Conservation (phyloP, 2,888 invertebrate species). For the Epicampocera succincta region DNA sequence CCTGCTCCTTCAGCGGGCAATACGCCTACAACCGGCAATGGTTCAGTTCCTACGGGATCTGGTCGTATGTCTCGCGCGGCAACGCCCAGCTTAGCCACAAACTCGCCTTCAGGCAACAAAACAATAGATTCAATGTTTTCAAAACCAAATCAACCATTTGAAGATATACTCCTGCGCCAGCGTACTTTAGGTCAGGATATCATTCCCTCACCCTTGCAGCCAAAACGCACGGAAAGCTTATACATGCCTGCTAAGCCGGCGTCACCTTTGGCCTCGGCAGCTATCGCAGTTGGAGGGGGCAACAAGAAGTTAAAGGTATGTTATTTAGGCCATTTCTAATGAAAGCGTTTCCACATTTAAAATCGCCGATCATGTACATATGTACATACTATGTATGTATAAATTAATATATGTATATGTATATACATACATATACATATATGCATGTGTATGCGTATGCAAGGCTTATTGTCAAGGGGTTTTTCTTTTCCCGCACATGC, state of each 20-base stretch:
- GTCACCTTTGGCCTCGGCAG: conserved; percentile 81
- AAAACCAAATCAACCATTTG: conserved; percentile 86
- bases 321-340: neutral
- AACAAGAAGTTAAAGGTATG: conserved; percentile 81
- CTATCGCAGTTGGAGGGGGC: conserved; percentile 81
- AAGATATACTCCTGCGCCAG: conserved; percentile 91
- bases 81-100: conserved; percentile 82
- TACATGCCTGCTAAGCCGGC: conserved; percentile 86
- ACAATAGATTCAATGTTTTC: conserved; percentile 81
- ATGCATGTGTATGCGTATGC: neutral
- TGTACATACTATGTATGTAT: neutral
- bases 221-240: conserved; percentile 94
- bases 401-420: too few species aligned
- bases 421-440: neutral
- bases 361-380: too few species aligned
- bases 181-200: conserved; percentile 93
- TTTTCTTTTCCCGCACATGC: too few species aligned
- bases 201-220: conserved; percentile 92
- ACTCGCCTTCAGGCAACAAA: conserved; percentile 77
- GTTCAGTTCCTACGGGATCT: conserved; percentile 84
- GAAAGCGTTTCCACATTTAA: too few species aligned
- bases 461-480: too few species aligned
- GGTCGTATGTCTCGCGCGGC: conserved; percentile 82
- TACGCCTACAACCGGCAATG: conserved; percentile 84
- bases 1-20: conserved; percentile 74